Evolutionary conservation across 2,888 invertebrate species (phyloP), one percentile per base, ranked within the genome.

Genomic region (Ophonus ardosiacus): DNA sequence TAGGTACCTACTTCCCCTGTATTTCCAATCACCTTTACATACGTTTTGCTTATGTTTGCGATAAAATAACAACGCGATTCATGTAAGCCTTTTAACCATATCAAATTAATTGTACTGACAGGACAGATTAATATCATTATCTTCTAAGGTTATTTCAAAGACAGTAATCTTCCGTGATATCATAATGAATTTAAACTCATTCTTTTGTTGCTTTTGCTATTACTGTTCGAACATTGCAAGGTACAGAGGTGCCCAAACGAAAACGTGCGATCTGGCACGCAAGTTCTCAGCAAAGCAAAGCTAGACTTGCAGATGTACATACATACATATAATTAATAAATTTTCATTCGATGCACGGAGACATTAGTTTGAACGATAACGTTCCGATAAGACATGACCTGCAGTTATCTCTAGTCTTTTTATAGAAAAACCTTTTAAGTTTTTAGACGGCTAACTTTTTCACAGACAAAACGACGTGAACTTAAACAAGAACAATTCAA

Each of bases 401-500:
- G 61, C 40, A 80, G 80, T 80, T 80, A 80, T 80, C 80, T 80
- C 31, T 18, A 63, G 38, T 80, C 59, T 80, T 80, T 80, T 80
- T 80, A 61, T 80, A 80, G 78, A 78, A 78, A 78, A 78, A 78
- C 38, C 56, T 57, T 57, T 57, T 31, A 78, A 51, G 21, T 78
- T 78, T 78, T 78, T 78, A 78, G 78, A 78, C 56, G 56, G 38
- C 21, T 61, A 21, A 24, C 13, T 18, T 61, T 80, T 78, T 78
- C 71, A 43, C 56, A 80, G 80, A 80, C 61, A 80, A 61, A 59
- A 80, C 61, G 61, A 38, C 61, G 15, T 61, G 61, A 80, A 80
- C 78, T 61, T 61, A 80, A 74, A 59, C 38, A 61, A 80, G 80
- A 80, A 80, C 80, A 80, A 80, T 80, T 80, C 80, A 80, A 61